Evolutionary conservation across 2,797 vertebrate genomes (phyloP), one percentile per base, ranked within the genome.

Genomic region (Gobio occitaniae): DNA sequence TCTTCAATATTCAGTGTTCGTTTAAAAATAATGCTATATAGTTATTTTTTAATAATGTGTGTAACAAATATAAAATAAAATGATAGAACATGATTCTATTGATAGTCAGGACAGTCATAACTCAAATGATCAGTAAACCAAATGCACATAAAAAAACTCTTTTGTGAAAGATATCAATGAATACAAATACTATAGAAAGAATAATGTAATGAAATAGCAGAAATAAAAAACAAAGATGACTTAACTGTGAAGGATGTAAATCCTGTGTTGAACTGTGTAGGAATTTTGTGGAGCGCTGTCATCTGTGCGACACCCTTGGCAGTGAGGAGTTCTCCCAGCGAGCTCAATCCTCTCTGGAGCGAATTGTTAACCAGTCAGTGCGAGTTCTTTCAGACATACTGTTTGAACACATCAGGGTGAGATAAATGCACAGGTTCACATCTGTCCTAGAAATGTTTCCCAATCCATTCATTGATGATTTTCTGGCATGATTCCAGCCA

Each of bases 321-420:
- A 96, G 97, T 0, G 96, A 96, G 80, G 96, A 96, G 0, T 91
- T 92, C 0, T 93, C 93, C 3, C 94, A 96, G 87, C 95, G 95
- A 76, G 97, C 97, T 0, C 92, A 95, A 66, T 85, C 91, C 0
- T 95, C 96, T 15, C 92, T 98, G 80, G 97, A 98, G 88, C 92
- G 93, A 0, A 96, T 98, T 86, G 94, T 95, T 59, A 94, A 94
- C 83, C 94, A 96, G 83, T 97, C 97, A 85, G 96, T 97, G 70
- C 94, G 92, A 0, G 94, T 97, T 81, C 94, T 99, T 87, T 94
- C 95, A 0, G 95, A 96, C 75, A 89, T 93, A 74, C 94, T 98
- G 82, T 96, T 98, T 29, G 97, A 97, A 79, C 95, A 97, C 88
- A 96, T 99, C 86, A 96, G 96, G 96, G 98, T 98, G 89, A 95